Evolutionary conservation across 2,113 vertebrate genomes (phyloP), one percentile per base, ranked within the genome.

Genomic region (Mungos mungo): DNA sequence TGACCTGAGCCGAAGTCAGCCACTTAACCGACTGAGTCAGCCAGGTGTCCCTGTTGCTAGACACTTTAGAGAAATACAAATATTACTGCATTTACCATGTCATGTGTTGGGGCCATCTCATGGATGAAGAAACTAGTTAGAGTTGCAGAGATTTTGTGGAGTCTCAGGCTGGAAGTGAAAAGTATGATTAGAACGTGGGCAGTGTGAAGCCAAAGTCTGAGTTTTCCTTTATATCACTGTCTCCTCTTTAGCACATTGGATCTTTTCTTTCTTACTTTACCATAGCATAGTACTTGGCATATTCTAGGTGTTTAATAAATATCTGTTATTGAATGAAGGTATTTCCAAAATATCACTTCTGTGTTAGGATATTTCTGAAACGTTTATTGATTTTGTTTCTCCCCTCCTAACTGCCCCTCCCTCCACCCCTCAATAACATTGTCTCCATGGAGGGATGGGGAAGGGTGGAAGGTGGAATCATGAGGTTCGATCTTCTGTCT

Each of bases 301-400:
- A 60, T n/a, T 50, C 85, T 68, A n/a, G 23, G 5, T 54, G n/a
- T 72, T 82, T 68, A 77, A 68, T 63, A 95, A 66, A 52, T 19
- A 12, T 69, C 92, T 60, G 47, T 25, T 85, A 65, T 45, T 76
- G 31, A 89, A 77, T 60, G 66, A 71, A 95, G 19, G 27, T 65
- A 60, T n/a, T 91, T 80, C 38, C 31, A 63, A 80, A 74, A 41
- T 84, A 45, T 69, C 47, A 66, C 33, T 83, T 82, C 52, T 82
- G 57, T 52, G 52, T 57, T 71, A 33, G 23, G 33, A 52, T 50
- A 38, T 63, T 82, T 91, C 94, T 97, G 69, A 96, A 89, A 95
- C 16, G 18, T 27, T 72, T 79, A 50, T 13, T 85, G 41, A 60
- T 66, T 88, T 57, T 66, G 10, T 35, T 9, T 14, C 65, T 31